Percentiles rank a stretch among this genome's conserved stretches.
phyloP scores from a whole-genome alignment of 2,888 invertebrate species.

The Ametastegia equiseti region DNA sequence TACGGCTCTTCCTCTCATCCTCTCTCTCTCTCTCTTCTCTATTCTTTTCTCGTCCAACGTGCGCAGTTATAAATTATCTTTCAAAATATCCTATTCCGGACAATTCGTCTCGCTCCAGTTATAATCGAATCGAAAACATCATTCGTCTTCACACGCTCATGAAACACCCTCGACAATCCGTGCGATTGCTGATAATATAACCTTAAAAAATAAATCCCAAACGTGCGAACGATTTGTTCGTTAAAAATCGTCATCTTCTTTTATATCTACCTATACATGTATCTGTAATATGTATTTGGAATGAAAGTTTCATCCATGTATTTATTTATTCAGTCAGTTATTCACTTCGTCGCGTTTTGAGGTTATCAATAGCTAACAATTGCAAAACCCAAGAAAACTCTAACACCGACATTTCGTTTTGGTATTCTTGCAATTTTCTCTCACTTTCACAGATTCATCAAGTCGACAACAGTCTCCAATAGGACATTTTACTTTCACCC shows the following conservation, averaged over 20 bases:
- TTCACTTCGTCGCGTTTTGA: neutral
- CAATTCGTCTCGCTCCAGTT: neutral
- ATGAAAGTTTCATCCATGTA: too few relatives aligned
- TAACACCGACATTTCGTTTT: neutral
- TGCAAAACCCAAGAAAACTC: neutral
- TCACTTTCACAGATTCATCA: conserved; percentile 36
- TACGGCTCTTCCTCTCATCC: neutral
- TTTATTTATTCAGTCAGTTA: too few relatives aligned
- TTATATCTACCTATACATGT: conserved; percentile 57
- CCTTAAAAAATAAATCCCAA: neutral
- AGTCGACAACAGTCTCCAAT: conserved; percentile 47
- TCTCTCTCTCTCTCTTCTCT: neutral
- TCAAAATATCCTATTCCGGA: neutral
- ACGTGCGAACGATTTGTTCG: neutral
- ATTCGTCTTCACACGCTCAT: neutral
- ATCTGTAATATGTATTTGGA: conserved; percentile 48
- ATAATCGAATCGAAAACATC: neutral
- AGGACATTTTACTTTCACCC: conserved; percentile 72
- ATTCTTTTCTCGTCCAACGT: neutral
- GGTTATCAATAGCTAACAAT: neutral
- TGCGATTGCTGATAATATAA: neutral
- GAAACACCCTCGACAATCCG: neutral
- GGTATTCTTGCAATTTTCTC: conserved; percentile 69
- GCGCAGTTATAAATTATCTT: neutral
- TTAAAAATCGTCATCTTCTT: neutral